phyloP scores from a whole-genome alignment of 2,797 vertebrate genomes.

The Hippocampus kuda region DNA sequence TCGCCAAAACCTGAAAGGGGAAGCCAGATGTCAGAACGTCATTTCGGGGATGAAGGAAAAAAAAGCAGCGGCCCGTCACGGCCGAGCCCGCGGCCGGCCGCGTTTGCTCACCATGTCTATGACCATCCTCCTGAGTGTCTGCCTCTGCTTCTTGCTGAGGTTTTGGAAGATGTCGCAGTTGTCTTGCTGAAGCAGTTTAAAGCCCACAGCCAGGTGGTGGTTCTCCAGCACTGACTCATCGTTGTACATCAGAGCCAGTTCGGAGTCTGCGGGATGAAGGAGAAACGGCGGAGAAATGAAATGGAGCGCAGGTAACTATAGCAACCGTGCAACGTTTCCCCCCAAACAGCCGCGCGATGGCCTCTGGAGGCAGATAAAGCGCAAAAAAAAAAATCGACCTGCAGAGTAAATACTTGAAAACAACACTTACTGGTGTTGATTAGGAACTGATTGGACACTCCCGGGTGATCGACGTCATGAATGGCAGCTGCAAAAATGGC shows the following conservation, averaged over 20 bases:
- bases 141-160: conserved; percentile 88
- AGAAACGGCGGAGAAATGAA: conserved; percentile 20
- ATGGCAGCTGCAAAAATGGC: conserved; percentile 97
- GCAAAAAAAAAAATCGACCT: background rate
- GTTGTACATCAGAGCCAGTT: conserved; percentile 97
- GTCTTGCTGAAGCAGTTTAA: conserved; percentile 95
- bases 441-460: conserved; percentile 97
- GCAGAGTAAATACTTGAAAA: conserved; percentile 11
- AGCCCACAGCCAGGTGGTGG: conserved; percentile 93
- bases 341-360: conserved; percentile 7
- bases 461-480: conserved; percentile 97
- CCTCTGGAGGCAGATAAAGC: conserved; percentile 7
- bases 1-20: conserved; percentile 81
- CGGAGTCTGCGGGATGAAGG: conserved; percentile 72
- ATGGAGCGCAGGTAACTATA: conserved; percentile 21
- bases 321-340: conserved; percentile 12
- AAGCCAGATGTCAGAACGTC: background rate
- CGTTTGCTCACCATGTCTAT: conserved; percentile 86
- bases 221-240: conserved; percentile 98
- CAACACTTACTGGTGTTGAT: conserved; percentile 94
- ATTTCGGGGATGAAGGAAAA: background rate
- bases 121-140: conserved; percentile 91
- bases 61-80: background rate
- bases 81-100: background rate
- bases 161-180: conserved; percentile 99